Conservation (phyloP, 2,113 vertebrate genomes). For the Pomatorhinus ruficollis region DNA sequence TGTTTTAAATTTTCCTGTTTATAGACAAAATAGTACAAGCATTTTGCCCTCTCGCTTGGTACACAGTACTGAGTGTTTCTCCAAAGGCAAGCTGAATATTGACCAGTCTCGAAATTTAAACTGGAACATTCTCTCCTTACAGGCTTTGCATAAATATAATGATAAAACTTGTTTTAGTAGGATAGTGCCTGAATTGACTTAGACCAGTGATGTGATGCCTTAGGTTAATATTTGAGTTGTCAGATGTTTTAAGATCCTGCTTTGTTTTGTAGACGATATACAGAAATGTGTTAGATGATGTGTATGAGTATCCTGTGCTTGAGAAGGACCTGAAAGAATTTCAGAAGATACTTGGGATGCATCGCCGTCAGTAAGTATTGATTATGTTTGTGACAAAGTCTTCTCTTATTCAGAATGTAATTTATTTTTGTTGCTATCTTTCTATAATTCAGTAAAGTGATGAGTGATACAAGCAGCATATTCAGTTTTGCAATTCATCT, state of each 20-base stretch:
- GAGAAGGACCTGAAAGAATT: conserved; percentile 92
- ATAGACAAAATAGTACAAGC: neutral
- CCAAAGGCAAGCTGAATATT: neutral
- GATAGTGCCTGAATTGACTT: neutral
- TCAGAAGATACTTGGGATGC: conserved; percentile 90
- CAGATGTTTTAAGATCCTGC: neutral
- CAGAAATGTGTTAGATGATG: conserved; percentile 89
- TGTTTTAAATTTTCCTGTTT: neutral
- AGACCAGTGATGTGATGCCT: neutral
- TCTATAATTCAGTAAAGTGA: neutral
- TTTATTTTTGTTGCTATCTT: neutral
- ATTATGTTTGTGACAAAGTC: neutral
- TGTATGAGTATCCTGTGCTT: conserved; percentile 90
- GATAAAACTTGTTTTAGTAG: neutral
- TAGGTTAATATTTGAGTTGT: neutral
- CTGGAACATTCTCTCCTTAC: neutral
- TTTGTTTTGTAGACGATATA: conserved; percentile 85
- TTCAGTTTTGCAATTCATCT: neutral
- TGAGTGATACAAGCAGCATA: neutral
- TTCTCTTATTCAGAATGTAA: neutral
- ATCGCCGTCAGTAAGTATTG: conserved; percentile 90
- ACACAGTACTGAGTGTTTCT: neutral
- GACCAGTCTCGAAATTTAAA: neutral
- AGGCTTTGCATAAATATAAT: neutral
- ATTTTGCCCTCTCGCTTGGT: neutral